A percentile compares a stretch with the other conserved stretches of the same genome.
Conservation (phyloP, 2,113 vertebrate genomes). For the Macheiramphus alcinus region DNA sequence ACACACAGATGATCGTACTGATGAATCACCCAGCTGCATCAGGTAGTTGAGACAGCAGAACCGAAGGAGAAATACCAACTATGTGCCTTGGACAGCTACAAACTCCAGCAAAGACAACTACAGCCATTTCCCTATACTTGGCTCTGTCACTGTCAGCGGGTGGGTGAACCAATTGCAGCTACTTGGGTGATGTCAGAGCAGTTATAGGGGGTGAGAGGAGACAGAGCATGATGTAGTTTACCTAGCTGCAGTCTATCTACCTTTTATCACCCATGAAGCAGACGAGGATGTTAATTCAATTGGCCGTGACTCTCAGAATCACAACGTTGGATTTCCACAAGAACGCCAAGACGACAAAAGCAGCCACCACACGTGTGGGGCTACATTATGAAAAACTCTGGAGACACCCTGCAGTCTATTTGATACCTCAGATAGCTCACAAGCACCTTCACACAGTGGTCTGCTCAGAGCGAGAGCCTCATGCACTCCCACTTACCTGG, state of each 20-base stretch:
- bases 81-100: background rate
- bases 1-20: background rate
- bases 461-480: background rate
- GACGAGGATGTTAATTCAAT: background rate
- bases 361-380: background rate
- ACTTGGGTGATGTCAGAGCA: background rate
- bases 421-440: background rate
- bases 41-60: background rate
- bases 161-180: background rate
- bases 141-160: background rate
- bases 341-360: background rate
- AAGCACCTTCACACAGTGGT: background rate
- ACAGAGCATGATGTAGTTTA: background rate
- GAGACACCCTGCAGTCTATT: background rate
- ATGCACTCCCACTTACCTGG: rapidly evolving
- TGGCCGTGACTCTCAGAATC: background rate
- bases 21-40: background rate
- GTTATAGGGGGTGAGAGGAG: background rate
- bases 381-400: background rate
- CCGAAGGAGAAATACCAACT: background rate
- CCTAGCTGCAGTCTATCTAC: background rate
- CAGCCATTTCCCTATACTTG: background rate
- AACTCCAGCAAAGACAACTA: background rate
- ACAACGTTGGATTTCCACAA: background rate
- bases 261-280: background rate